These are phyloP conservation scores for Drosophila demipolita DNA, from an alignment of 2,888 invertebrate genomes.

Conservation along the genomic window DNA sequence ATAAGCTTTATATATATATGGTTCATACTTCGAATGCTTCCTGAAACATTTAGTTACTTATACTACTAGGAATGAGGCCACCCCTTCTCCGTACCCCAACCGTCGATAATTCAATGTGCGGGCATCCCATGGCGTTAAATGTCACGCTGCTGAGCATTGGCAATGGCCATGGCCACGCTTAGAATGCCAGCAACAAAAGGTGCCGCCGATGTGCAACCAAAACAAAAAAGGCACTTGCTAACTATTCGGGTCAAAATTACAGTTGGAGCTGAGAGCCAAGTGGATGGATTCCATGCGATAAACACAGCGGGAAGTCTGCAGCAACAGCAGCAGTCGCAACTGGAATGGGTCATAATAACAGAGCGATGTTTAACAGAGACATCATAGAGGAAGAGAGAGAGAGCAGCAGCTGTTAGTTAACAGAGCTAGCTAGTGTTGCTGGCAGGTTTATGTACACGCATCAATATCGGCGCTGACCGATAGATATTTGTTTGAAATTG, in stretches of 20 bases:
- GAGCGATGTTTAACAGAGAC: constrained; percentile 21
- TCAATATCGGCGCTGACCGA: constrained; percentile 36
- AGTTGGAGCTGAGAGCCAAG: constrained; percentile 33
- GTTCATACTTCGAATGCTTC: not conserved
- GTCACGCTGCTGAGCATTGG: constrained; percentile 70
- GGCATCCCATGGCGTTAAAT: constrained; percentile 48
- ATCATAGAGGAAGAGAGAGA: not conserved
- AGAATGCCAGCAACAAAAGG: constrained; percentile 66
- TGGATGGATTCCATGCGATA: not conserved
- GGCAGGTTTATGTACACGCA: constrained; percentile 25
- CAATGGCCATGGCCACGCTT: constrained; percentile 62
- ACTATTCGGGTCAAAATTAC: constrained; percentile 65
- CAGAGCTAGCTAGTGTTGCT: constrained; percentile 2
- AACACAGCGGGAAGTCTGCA: constrained; percentile 33
- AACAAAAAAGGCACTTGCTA: constrained; percentile 47
- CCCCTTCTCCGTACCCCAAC: not conserved
- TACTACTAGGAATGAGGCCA: not conserved
- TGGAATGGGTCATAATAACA: constrained; percentile 23
- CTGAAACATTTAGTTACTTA: not conserved
- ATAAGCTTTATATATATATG: not conserved
- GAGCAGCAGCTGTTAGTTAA: constrained; percentile 38
- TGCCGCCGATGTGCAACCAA: constrained; percentile 57
- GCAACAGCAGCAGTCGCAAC: not conserved
- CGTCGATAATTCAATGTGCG: constrained; percentile 16
- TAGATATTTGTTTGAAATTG: constrained; percentile 33